Evolutionary conservation across 1,140 invertebrate species (phyloP).

Genomic region (Trachymyrmex cornetzi): DNA sequence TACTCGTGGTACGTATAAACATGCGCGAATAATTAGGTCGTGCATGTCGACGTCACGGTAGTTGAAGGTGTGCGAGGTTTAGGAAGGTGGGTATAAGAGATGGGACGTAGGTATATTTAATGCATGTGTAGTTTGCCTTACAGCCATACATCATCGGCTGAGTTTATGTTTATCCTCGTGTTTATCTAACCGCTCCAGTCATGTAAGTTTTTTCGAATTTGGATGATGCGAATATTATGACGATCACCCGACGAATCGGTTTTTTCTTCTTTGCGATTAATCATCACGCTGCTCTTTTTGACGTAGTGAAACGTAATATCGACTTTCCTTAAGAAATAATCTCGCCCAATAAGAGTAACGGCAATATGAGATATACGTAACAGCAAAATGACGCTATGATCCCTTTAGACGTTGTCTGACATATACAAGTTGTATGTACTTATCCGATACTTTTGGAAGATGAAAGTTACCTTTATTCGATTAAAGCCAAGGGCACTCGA

Average conservation of each 20-base stretch:
- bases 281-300: background rate
- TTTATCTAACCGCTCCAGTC: constrained; percentile 66
- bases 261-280: background rate
- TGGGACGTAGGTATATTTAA: constrained; percentile 52
- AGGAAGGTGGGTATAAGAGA: background rate
- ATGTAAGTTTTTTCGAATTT: constrained; percentile 65
- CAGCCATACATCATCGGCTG: constrained; percentile 73
- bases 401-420: constrained; percentile 15
- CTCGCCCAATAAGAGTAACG: background rate
- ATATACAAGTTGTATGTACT: background rate
- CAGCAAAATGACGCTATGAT: constrained; percentile 11
- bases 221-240: constrained; percentile 64
- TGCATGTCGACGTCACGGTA: constrained; percentile 9
- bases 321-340: constrained; percentile 16
- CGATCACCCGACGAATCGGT: constrained; percentile 27
- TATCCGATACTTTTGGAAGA: background rate
- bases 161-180: constrained; percentile 28
- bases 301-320: constrained; percentile 8
- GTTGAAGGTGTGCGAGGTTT: constrained; percentile 55
- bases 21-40: constrained; percentile 45
- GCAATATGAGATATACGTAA: background rate
- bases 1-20: constrained; percentile 11
- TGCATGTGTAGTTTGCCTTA: constrained; percentile 72
- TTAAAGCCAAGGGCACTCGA: no score
- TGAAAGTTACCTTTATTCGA: background rate